phyloP scores from a whole-genome alignment of 2,888 invertebrate genomes.

The Caradrina clavipalpis region DNA sequence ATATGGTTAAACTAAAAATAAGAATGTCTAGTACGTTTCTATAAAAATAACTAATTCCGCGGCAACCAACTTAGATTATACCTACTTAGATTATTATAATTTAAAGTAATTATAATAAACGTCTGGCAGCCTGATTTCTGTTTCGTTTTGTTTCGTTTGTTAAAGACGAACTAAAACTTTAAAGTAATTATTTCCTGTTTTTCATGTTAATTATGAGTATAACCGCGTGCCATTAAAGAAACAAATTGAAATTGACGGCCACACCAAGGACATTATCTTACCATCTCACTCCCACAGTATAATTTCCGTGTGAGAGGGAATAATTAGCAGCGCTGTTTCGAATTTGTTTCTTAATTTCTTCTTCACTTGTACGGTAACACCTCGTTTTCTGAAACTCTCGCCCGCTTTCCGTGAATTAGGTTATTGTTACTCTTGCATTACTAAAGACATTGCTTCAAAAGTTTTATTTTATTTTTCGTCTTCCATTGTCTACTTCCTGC shows the following conservation, averaged over 20 bases:
- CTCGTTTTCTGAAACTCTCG: not conserved
- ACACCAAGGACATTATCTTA: not conserved
- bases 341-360: not conserved
- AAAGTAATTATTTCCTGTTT: constrained; percentile 15
- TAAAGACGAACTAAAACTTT: constrained; percentile 17
- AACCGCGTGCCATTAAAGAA: no score
- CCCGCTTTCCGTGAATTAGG: not conserved
- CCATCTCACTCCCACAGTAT: not conserved
- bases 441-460: no score
- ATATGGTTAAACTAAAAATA: constrained; percentile 4
- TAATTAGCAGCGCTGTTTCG: not conserved
- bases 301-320: not conserved
- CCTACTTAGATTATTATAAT: constrained; percentile 29
- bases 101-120: constrained; percentile 22
- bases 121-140: constrained; percentile 29
- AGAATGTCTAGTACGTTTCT: not conserved
- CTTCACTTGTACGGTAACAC: no score
- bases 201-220: not conserved
- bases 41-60: constrained; percentile 20
- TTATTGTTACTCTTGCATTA: not conserved
- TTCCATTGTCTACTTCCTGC: no score
- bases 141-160: constrained; percentile 41
- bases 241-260: not conserved
- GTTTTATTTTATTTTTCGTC: no score
- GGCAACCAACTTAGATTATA: constrained; percentile 26